These are phyloP conservation scores for Plestiodon gilberti DNA, from an alignment of 2,113 vertebrate species.

Conservation along the genomic window DNA sequence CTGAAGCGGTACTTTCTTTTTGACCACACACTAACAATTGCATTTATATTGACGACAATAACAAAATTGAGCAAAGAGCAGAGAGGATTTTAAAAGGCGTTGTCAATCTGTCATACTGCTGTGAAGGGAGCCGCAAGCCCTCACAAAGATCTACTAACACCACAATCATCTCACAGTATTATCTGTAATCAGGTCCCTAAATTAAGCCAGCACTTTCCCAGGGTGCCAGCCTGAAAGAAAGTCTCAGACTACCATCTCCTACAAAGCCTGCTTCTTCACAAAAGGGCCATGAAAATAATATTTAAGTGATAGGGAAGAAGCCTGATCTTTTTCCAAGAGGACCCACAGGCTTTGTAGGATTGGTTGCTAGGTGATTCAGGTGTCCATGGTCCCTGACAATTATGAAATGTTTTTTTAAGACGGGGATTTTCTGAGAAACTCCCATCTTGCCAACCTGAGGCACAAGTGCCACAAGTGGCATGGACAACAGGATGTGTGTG, in stretches of 20 bases:
- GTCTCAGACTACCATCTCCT: background rate
- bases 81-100: background rate
- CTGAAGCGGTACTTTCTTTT: conserved; percentile 29
- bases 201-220: background rate
- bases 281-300: background rate
- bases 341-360: conserved; percentile 16
- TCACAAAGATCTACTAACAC: background rate
- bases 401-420: background rate
- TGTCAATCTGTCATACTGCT: background rate
- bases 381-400: accelerated
- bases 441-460: background rate
- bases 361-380: background rate
- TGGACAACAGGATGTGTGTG: background rate
- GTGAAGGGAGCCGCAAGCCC: conserved; percentile 1
- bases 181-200: background rate
- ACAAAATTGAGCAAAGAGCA: background rate
- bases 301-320: background rate
- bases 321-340: accelerated
- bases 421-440: background rate
- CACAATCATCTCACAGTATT: conserved; percentile 1
- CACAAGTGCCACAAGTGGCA: background rate
- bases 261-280: background rate
- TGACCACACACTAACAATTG: conserved; percentile 21
- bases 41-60: background rate
- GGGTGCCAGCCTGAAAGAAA: background rate